These are phyloP conservation scores for Nasalis larvatus DNA, from an alignment of 2,113 vertebrate species.

Conservation along the genomic window DNA sequence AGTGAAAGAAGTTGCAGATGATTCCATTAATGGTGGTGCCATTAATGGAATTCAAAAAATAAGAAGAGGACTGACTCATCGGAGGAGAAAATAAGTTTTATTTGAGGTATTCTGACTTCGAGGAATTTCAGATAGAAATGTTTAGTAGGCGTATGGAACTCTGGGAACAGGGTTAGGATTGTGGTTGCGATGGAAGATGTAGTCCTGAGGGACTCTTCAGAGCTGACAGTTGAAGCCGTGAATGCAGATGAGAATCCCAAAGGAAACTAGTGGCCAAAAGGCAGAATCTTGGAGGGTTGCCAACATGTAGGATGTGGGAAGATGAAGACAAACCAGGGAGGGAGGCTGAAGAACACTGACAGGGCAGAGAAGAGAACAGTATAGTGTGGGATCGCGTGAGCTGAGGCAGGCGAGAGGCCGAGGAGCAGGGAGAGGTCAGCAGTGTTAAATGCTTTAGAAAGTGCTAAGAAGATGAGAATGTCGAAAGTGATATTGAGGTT, in stretches of 20 bases:
- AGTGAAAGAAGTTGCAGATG: neutral
- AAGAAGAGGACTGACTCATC: neutral
- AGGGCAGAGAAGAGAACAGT: neutral
- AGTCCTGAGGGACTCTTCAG: too few relatives aligned
- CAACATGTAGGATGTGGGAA: neutral
- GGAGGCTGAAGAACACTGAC: neutral
- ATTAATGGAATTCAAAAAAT: neutral
- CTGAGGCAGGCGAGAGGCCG: neutral
- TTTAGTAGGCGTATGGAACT: neutral
- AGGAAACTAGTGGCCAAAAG: neutral
- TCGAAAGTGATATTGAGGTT: neutral
- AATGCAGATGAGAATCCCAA: neutral
- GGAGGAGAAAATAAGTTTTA: neutral
- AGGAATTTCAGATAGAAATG: neutral
- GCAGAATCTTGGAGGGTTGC: neutral
- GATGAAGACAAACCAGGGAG: neutral
- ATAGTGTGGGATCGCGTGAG: too few relatives aligned
- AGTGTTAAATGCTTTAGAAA: neutral
- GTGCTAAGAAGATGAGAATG: neutral
- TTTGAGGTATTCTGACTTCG: neutral
- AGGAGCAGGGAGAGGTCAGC: neutral
- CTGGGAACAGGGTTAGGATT: neutral
- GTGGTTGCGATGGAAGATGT: neutral
- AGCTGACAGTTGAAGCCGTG: neutral
- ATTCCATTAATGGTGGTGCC: neutral